These are phyloP conservation scores for Alligator sinensis DNA, from an alignment of 2,113 vertebrate genomes.

Conservation along the genomic window DNA sequence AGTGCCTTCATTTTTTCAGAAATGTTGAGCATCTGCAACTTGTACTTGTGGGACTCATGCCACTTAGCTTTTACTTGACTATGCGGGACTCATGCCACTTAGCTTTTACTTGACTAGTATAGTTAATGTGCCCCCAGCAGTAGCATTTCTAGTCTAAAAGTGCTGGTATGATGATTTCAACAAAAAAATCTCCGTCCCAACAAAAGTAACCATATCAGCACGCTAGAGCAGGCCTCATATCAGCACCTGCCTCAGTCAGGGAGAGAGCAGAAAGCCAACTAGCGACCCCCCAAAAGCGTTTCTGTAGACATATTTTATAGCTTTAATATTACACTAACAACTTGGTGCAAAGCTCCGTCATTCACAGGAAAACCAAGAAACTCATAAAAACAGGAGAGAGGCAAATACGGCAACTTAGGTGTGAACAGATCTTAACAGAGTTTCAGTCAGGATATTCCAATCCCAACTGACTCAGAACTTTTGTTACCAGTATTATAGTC, in stretches of 20 bases:
- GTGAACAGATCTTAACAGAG: background rate
- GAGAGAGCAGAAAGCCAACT: no score
- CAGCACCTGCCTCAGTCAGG: no score
- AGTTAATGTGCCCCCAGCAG: no score
- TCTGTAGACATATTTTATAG: background rate
- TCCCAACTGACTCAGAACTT: background rate
- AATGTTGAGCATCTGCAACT: background rate
- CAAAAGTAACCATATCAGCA: background rate
- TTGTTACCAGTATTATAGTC: no score
- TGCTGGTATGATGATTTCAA: background rate
- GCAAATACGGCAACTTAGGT: background rate
- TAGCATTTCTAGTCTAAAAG: no score
- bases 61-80: no score
- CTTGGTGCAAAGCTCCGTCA: no score
- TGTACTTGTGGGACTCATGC: no score
- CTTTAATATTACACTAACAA: background rate
- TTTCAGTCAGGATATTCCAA: background rate
- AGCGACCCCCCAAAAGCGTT: fast-evolving
- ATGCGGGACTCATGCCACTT: no score
- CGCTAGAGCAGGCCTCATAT: background rate
- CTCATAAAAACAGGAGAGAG: background rate
- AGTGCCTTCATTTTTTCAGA: fast-evolving
- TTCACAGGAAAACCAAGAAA: no score
- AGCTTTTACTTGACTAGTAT: no score
- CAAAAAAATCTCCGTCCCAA: background rate